phyloP scores from a whole-genome alignment of 2,113 vertebrate genomes.

The Megalops atlanticus region DNA sequence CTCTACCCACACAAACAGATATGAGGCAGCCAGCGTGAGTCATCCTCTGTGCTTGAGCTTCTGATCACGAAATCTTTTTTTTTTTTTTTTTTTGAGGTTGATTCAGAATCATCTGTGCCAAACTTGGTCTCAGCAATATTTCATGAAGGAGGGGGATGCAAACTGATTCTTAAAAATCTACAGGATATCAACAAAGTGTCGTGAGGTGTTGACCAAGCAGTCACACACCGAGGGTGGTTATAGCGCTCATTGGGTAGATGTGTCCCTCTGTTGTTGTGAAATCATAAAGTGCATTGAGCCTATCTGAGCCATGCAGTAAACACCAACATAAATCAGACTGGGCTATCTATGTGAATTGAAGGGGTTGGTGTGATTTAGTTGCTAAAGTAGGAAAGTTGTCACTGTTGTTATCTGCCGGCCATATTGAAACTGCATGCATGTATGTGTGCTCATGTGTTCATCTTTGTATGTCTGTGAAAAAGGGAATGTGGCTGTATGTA shows the following conservation, averaged over 20 bases:
- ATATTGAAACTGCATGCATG: not conserved
- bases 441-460: not conserved
- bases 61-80: conserved; percentile 14
- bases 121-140: not conserved
- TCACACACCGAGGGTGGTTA: not conserved
- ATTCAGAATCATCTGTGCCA: conserved; percentile 13
- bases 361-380: not conserved
- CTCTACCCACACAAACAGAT: conserved; percentile 33
- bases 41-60: conserved; percentile 14
- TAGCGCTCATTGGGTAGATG: not conserved
- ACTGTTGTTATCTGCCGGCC: not conserved
- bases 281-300: not conserved
- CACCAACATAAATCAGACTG: not conserved
- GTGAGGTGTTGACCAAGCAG: not conserved
- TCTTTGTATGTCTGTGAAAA: too few species aligned
- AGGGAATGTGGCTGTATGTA: too few species aligned
- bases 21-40: conserved; percentile 23
- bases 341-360: not conserved
- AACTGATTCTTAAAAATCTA: not conserved
- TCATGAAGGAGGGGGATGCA: not conserved
- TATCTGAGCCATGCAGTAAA: not conserved
- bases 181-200: not conserved
- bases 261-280: not conserved
- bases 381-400: not conserved
- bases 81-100: not conserved